Conservation (phyloP, 2,888 invertebrate species). For the Drosophila koepferae region DNA sequence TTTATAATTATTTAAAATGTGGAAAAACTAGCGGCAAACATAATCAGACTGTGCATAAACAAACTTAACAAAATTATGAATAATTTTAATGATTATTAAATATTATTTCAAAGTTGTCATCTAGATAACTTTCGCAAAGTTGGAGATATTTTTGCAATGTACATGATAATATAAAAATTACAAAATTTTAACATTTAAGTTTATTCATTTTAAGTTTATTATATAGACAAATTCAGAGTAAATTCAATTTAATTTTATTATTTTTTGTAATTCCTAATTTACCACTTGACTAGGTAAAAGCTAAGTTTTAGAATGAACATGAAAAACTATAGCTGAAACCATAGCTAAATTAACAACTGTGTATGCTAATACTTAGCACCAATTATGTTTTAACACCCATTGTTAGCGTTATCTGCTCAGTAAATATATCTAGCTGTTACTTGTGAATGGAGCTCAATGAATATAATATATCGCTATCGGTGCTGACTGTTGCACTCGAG, state of each 20-base stretch:
- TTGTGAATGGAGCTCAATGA: constrained; percentile 55
- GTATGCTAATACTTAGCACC: constrained; percentile 24
- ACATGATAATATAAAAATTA: too few species aligned
- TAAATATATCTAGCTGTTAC: constrained; percentile 11
- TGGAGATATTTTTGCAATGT: too few species aligned
- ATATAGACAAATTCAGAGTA: too few species aligned
- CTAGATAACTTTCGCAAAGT: too few species aligned
- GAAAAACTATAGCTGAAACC: not conserved
- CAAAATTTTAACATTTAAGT: too few species aligned
- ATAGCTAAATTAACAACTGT: not conserved
- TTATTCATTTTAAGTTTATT: too few species aligned
- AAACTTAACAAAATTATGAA: too few species aligned
- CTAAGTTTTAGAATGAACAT: not conserved
- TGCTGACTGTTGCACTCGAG: constrained; percentile 40
- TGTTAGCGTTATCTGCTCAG: constrained; percentile 15
- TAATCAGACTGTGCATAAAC: not conserved
- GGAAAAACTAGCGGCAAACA: not conserved
- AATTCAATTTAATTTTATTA: too few species aligned
- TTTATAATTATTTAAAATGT: not conserved
- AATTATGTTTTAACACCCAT: constrained; percentile 39
- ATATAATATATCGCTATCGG: constrained; percentile 19
- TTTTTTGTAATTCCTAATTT: too few species aligned
- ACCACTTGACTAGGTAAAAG: not conserved
- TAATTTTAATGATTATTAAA: too few species aligned
- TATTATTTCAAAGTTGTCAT: too few species aligned